Base-by-base conservation (phyloP, 2,113 vertebrate genomes). In the Gnathonemus longibarbis region DNA sequence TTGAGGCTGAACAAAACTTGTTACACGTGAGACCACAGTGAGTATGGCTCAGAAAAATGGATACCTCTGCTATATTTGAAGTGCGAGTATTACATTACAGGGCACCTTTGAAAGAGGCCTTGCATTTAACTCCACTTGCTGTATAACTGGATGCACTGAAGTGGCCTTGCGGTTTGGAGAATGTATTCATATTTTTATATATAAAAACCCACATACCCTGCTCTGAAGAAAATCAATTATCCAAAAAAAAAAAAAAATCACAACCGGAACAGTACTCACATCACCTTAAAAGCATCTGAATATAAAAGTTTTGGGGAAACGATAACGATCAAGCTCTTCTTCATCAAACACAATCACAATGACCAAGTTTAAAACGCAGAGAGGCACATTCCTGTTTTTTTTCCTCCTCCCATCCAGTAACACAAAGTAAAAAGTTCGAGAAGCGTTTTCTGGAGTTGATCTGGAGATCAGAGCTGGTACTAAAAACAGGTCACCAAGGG, bases 311-410 rank as follows among this genome's bases (percentile, higher is more conserved):
- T 48, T n/a, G n/a, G 62, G 11, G 11, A 17, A 74, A 50, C 2
- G 17, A 77, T 62, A 39, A 74, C 58, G 0, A 89, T 6, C 48
- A 24, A 62, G 35, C 31, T 39, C 48, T 52, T n/a, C 13, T 53
- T 48, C 31, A 52, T 50, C 4, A 27, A 89, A 83, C 13, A 88
- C 58, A 58, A 89, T 84, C 74, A 89, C 70, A 45, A 17, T 50
- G 50, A 87, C 49, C n/a, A 87, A 56, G 50, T 87, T 52, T 87
- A 53, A 87, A 87, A 87, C 53, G 31, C n/a, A 87, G 24, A 52
- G 85, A 87, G 50, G 85, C 49, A 87, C 85, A 53, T 45, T 88
- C 27, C 7, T 56, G n/a, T 50, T 8, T 83, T 83, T n/a, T 83
- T 17, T 3, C 70, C 27, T 31, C 31, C 77, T 31, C 31, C 9